Conservation (phyloP, 2,113 vertebrate genomes). For the Geococcyx californianus region DNA sequence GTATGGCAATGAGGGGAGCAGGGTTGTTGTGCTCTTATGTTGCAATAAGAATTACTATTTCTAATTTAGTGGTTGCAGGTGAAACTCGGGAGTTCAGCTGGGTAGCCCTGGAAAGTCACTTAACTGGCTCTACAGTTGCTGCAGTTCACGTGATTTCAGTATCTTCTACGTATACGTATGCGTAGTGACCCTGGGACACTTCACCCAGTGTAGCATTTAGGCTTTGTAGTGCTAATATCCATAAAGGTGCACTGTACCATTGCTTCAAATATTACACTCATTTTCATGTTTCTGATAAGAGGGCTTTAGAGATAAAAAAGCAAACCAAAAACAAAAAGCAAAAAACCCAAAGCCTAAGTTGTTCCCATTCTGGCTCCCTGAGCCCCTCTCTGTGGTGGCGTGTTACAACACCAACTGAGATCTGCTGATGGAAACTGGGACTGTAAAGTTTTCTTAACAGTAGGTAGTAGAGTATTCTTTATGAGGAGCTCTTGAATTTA, state of each 20-base stretch:
- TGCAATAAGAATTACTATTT: background rate
- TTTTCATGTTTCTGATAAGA: accelerated
- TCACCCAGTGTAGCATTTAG: background rate
- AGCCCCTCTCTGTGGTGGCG: background rate
- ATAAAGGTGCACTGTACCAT: background rate
- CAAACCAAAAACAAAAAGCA: background rate
- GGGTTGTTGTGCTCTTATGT: background rate
- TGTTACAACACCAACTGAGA: background rate
- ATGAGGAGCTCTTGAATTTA: background rate
- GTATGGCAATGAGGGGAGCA: background rate
- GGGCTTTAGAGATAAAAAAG: background rate
- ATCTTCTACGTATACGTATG: accelerated
- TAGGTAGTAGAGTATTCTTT: background rate
- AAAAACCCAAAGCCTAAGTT: background rate
- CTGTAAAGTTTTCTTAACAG: background rate
- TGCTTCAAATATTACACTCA: background rate
- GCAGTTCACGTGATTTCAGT: accelerated
- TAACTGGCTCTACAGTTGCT: accelerated
- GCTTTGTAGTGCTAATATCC: background rate
- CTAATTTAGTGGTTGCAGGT: background rate
- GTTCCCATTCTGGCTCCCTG: background rate
- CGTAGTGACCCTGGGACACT: background rate
- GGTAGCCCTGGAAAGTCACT: background rate
- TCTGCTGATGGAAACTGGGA: background rate
- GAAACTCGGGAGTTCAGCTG: background rate